Evolutionary conservation across 2,113 vertebrate genomes (phyloP), one percentile per base, ranked within the genome.

Genomic region (Cyanoramphus novaezelandiae): DNA sequence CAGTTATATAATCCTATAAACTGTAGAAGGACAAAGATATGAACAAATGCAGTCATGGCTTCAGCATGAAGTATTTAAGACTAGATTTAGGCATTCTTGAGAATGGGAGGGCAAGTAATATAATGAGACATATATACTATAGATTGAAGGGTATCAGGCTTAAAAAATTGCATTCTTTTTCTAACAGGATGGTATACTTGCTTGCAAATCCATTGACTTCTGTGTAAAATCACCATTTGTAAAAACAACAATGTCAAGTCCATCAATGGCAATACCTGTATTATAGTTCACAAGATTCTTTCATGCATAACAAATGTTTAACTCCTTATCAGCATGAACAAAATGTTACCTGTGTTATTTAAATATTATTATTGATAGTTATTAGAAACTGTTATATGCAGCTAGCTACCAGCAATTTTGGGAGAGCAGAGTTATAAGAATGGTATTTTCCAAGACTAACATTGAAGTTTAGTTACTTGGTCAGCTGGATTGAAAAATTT

Each of bases 401-500:
- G 44, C 49, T 83, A 82, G 24, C 81, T 93, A 91, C 17, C 77
- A 81, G 46, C 10, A 76, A 6, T 59, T 86, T 68, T 74, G 88
- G 70, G 78, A 90, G 33, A 31, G 64, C 67, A 74, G 3, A 37
- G 50, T 85, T 62, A 35, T 27, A 91, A 87, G 53, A 84, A 57
- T 63, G 90, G 20, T 10, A 39, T 89, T 93, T 90, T 85, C 43
- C 72, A 92, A 91, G 68, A 29, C 44, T 59, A 31, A 84, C 92
- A 76, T 12, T 85, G 89, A 85, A 93, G 82, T 17, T 76, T 50
- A 93, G n/a, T 86, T 97, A 82, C 20, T 62, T 82, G 44, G 57
- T 57, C 41, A 47, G 14, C 65, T 96, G 64, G 29, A 81, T 20
- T 94, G 35, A 49, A 94, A 70, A 82, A 71, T 91, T 96, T 94